Evolutionary conservation across 2,797 vertebrate genomes (phyloP), one percentile per base, ranked within the genome.

Genomic region (Pangasius sanitwongsei): DNA sequence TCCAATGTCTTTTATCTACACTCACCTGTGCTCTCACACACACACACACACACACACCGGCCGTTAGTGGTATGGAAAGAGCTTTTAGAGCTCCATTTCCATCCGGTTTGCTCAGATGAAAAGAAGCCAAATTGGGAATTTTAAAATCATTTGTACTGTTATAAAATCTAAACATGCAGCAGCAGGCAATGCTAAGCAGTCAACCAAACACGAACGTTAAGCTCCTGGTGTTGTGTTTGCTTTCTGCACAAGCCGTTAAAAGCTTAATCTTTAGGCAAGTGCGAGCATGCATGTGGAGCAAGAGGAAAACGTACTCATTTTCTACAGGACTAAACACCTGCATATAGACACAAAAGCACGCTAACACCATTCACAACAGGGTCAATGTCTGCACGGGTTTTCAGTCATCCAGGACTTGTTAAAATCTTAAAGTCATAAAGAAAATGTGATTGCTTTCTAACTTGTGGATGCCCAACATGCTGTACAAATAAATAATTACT

Each of bases 241-340:
- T 78, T 61, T 70, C 55, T 78, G 28, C 4, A 55, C 77, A 31
- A 37, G 53, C 50, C 9, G 53, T 81, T 37, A 80, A 15, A 11
- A 31, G 25, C 16, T 53, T 16, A 80, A 41, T 23, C n/a, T 87
- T n/a, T 75, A 65, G 89, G 89, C 57, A 18, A 87, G 88, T 80
- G 75, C 20, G 72, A 61, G 81, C 86, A 88, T 23, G 87, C 80
- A 82, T 90, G 16, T 75, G 74, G 13, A 84, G 57, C 65, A 44
- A 72, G 44, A 70, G 55, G 59, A 80, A 67, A 88, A 87, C 86
- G 72, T 84, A 72, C 25, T 61, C 86, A 37, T 57, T 89, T 91
- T 89, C 86, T 63, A 81, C 65, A 41, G 63, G 87, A 85, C 50
- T 72, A 65, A 86, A 86, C 34, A 72, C 67, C 18, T 67, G 88